Base-by-base conservation (phyloP, 2,113 vertebrate species). In the Xiphias gladius region DNA sequence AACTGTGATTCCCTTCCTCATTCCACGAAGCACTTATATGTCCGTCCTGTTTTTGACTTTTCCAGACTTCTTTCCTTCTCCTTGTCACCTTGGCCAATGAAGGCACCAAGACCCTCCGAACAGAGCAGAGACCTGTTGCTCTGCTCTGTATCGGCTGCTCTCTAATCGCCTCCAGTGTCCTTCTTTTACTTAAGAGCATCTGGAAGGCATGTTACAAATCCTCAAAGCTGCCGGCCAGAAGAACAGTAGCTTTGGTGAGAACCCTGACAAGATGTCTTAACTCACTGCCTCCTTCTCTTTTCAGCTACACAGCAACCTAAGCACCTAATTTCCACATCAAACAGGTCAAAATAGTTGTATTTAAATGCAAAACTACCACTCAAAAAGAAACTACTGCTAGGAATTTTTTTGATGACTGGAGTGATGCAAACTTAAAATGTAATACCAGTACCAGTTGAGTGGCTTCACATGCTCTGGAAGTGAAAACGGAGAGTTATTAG, bases 121-220 rank as follows among this genome's bases (percentile, higher is more conserved):
- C 22, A 6, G 37, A 74, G 10, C 62, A 82, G 50, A 92, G 88
- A 64, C 79, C 89, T 0, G 41, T 77, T 0, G 35, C 76, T 24
- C 63, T 89, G 30, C 80, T 92, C 35, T 75, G 83, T 24, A 76
- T 89, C n/a, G 84, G 85, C 67, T 82, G 87, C 24, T 74, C 67
- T 19, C 71, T 90, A 54, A 54, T 88, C 22, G 59, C 65, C 0
- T 73, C 91, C 32, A 88, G 82, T 12, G 50, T 90, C 20, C 74
- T 92, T 1, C 88, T 91, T 28, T 24, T 92, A 4, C 16, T 76
- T 0, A 93, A 90, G 71, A 93, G 88, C 73, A 0, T 88, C 12
- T 93, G 91, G 91, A 93, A 91, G 57, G 84, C 88, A 1, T 59
- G 85, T 57, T 85, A 83, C 85, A 90, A 88, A 58, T 75, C 79